phyloP scores from a whole-genome alignment of 2,888 invertebrate species.

The Nezara viridula region DNA sequence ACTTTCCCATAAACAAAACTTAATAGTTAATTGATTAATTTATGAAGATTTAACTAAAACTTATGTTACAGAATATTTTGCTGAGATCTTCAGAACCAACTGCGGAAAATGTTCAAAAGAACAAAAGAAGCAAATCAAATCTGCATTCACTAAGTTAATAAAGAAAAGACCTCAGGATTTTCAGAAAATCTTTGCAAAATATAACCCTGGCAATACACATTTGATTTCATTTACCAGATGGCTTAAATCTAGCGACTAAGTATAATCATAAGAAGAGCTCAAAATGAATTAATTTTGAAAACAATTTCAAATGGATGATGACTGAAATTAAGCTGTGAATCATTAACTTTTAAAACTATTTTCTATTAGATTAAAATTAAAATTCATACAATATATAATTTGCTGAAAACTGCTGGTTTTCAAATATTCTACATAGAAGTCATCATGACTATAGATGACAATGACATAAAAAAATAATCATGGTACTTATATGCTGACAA shows the following conservation, averaged over 20 bases:
- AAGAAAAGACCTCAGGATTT: conserved; percentile 62
- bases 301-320: not conserved
- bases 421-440: no score
- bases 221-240: conserved; percentile 59
- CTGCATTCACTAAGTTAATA: conserved; percentile 62
- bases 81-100: conserved; percentile 62
- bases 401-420: no score
- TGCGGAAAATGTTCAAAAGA: conserved; percentile 63
- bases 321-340: conserved; percentile 14
- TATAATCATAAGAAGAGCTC: not conserved
- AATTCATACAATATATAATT: no score
- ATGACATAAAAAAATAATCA: no score
- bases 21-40: not conserved
- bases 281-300: not conserved
- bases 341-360: not conserved
- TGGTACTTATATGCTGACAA: no score
- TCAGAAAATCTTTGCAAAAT: conserved; percentile 61
- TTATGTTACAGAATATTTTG: conserved; percentile 61
- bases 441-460: no score
- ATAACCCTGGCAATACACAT: conserved; percentile 62
- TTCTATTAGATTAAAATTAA: not conserved
- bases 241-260: conserved; percentile 58
- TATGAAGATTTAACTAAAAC: not conserved
- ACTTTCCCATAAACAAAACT: not conserved
- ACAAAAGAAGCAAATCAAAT: conserved; percentile 61